Percentiles rank a stretch among this genome's conserved stretches.
Evolutionary conservation across 2,888 invertebrate species (phyloP).

Genomic region (Drosophila pseudotakahashii): DNA sequence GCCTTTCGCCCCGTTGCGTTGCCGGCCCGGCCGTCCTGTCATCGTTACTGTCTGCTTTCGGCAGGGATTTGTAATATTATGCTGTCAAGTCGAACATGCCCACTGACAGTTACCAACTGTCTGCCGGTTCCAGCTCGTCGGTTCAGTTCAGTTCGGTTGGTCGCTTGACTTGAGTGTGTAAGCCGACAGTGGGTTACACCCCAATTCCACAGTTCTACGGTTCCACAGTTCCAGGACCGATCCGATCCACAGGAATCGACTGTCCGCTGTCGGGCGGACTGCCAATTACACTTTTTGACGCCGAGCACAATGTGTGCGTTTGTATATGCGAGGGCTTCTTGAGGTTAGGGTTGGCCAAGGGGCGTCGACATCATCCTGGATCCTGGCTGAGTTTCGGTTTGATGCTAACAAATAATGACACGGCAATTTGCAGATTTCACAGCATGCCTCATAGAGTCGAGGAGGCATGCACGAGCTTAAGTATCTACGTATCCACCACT

Average conservation of each 20-base stretch:
- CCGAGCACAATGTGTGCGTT: constrained; percentile 49
- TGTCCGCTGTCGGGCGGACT: constrained; percentile 61
- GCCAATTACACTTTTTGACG: constrained; percentile 83
- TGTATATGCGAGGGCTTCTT: constrained; percentile 1
- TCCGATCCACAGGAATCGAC: constrained; percentile 15
- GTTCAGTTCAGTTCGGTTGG: constrained; percentile 45
- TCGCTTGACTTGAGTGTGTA: constrained; percentile 64
- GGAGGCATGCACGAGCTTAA: constrained; percentile 35
- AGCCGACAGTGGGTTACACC: constrained; percentile 41
- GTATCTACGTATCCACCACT: constrained; percentile 34
- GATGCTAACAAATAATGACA: constrained; percentile 83
- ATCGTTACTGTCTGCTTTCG: constrained; percentile 80
- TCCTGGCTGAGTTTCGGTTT: constrained; percentile 54
- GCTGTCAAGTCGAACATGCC: constrained; percentile 79
- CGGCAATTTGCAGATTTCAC: constrained; percentile 83
- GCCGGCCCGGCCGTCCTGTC: constrained; percentile 59
- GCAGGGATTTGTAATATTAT: constrained; percentile 82
- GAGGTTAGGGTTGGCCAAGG: constrained; percentile 25
- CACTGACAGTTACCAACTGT: constrained; percentile 78
- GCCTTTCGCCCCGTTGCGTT: constrained; percentile 52
- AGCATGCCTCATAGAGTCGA: constrained; percentile 65
- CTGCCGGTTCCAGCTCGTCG: constrained; percentile 46
- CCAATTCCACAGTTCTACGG: constrained; percentile 21
- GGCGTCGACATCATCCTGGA: constrained; percentile 23
- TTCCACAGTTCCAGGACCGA: constrained; percentile 17